A percentile compares a stretch with the other conserved stretches of the same genome.
Evolutionary conservation across 2,113 vertebrate genomes (phyloP).

Genomic region (Pachypanchax playfairii): DNA sequence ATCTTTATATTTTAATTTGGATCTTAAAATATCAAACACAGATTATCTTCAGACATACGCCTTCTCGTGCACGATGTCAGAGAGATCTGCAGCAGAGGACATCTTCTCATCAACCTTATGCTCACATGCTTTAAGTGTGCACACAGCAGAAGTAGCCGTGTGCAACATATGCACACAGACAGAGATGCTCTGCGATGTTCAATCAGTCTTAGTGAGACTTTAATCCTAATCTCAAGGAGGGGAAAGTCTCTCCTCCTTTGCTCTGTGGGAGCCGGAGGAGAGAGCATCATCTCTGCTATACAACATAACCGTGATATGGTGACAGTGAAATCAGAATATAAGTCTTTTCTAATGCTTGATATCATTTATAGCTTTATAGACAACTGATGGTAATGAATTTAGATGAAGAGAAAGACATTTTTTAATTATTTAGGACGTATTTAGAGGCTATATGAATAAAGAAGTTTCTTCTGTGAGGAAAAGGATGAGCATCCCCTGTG

Average conservation of each 20-base stretch:
- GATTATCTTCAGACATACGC: no score
- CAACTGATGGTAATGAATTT: no score
- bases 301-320: no score
- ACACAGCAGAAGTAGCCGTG: neutral
- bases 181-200: slow-evolving; percentile 61
- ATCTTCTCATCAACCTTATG: slow-evolving; percentile 26
- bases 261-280: slow-evolving; percentile 43
- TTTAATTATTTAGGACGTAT: no score
- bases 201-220: slow-evolving; percentile 69
- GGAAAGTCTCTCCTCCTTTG: slow-evolving; percentile 50
- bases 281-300: slow-evolving; percentile 41
- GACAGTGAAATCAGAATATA: no score
- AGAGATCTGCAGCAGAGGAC: slow-evolving; percentile 19
- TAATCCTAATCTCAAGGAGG: slow-evolving; percentile 74
- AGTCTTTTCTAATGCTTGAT: slow-evolving; percentile 28
- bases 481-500: no score
- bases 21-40: no score
- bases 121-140: slow-evolving; percentile 7
- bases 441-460: no score
- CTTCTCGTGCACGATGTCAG: slow-evolving; percentile 29
- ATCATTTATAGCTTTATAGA: slow-evolving; percentile 16
- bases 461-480: no score
- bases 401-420: no score
- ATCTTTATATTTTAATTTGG: no score
- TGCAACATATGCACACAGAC: no score